Evolutionary conservation across 2,888 invertebrate genomes (phyloP).

Genomic region (Thecocarcelia acutangulata): DNA sequence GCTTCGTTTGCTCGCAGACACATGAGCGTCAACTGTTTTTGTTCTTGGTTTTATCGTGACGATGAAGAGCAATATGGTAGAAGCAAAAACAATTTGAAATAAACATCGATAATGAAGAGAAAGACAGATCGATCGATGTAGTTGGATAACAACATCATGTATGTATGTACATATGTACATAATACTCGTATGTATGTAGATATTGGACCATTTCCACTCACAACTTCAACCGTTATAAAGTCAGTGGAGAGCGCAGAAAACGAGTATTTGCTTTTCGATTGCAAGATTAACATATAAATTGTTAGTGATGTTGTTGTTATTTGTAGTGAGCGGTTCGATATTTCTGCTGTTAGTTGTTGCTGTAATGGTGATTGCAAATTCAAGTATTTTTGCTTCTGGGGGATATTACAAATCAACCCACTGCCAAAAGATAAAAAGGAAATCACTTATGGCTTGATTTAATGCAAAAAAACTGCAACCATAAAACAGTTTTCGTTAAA

Average conservation of each 20-base stretch:
- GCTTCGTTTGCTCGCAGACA: slow-evolving; percentile 52
- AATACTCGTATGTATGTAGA: no score
- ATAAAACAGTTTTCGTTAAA: no score
- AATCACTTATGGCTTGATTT: slow-evolving; percentile 44
- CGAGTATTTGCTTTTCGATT: slow-evolving; percentile 45
- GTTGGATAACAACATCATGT: slow-evolving; percentile 27
- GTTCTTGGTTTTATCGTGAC: slow-evolving; percentile 11
- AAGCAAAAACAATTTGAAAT: slow-evolving; percentile 9
- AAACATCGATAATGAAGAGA: slow-evolving; percentile 19
- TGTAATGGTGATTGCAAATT: neutral
- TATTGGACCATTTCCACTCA: slow-evolving; percentile 49
- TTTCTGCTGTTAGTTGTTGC: neutral
- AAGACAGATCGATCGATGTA: slow-evolving; percentile 25
- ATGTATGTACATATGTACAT: no score
- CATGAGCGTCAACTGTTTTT: slow-evolving; percentile 54
- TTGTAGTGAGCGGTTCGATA: neutral
- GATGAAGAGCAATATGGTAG: slow-evolving; percentile 13
- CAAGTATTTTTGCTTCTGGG: slow-evolving; percentile 54
- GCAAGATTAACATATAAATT: slow-evolving; percentile 45
- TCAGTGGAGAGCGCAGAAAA: neutral
- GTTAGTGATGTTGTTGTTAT: no score
- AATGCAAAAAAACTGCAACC: neutral
- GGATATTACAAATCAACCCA: slow-evolving; percentile 52
- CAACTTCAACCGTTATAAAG: neutral
- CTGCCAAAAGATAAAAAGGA: slow-evolving; percentile 50